Conservation (phyloP, 2,797 vertebrate species). For the Manis crassicaudata region DNA sequence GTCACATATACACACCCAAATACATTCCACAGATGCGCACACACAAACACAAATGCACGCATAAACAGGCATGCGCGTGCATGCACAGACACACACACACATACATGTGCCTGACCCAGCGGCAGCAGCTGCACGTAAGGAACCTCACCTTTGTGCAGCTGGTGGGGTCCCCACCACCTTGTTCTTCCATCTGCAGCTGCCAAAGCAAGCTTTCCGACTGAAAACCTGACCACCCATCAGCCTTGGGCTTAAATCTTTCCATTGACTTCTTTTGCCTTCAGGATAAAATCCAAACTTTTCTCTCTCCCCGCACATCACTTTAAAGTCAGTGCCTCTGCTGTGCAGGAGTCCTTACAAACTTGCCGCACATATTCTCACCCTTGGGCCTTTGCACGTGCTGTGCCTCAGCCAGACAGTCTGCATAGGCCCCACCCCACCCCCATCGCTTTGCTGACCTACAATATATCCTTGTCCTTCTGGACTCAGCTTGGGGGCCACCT, state of each 20-base stretch:
- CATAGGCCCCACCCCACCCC: rapidly evolving
- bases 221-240: rapidly evolving
- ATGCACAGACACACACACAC: too few relatives aligned
- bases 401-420: rapidly evolving
- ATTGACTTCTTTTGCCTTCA: rapidly evolving
- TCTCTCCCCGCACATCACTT: rapidly evolving
- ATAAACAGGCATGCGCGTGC: too few relatives aligned
- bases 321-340: not conserved
- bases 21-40: too few relatives aligned
- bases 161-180: rapidly evolving
- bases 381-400: not conserved
- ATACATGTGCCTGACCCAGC: rapidly evolving
- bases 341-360: rapidly evolving
- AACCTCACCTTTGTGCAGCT: not conserved
- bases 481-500: not conserved
- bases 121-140: rapidly evolving
- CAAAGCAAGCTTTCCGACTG: not conserved
- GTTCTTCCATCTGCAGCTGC: not conserved
- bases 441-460: rapidly evolving
- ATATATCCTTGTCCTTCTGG: rapidly evolving
- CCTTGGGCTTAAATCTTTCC: not conserved
- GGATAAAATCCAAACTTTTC: rapidly evolving
- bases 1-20: too few relatives aligned
- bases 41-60: not conserved
- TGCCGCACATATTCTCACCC: rapidly evolving